These are phyloP conservation scores for Lutraria lutraria DNA, from an alignment of 2,888 invertebrate species.

Conservation along the genomic window DNA sequence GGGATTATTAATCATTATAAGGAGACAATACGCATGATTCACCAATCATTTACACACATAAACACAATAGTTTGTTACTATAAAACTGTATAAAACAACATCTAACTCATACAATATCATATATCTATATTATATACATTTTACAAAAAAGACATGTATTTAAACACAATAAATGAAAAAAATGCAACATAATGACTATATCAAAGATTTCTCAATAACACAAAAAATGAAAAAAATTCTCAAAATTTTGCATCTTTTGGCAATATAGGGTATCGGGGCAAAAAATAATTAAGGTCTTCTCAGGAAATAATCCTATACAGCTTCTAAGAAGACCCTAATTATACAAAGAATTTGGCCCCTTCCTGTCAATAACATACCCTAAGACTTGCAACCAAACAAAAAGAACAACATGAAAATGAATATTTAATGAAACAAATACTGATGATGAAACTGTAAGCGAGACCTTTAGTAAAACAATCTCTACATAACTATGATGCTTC, in stretches of 20 bases:
- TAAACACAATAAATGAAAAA: conserved; percentile 36
- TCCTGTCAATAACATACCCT: conserved; percentile 6
- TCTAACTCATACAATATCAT: conserved; percentile 30
- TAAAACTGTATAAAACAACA: conserved; percentile 41
- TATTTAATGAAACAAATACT: conserved; percentile 22
- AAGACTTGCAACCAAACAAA: not conserved
- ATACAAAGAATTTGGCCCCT: conserved; percentile 23
- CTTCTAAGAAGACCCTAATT: not conserved
- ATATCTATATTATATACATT: conserved; percentile 34
- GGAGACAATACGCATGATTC: not conserved
- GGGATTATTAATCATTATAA: not conserved
- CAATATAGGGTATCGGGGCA: conserved; percentile 8
- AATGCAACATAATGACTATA: conserved; percentile 42
- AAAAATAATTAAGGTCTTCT: not conserved
- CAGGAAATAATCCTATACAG: not conserved
- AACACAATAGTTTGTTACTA: conserved; percentile 19
- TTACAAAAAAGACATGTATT: conserved; percentile 23
- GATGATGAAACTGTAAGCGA: conserved; percentile 9
- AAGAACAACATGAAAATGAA: not conserved
- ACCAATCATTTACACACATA: conserved; percentile 13
- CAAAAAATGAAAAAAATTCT: conserved; percentile 20
- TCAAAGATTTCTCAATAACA: conserved; percentile 8
- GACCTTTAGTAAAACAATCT: conserved; percentile 14
- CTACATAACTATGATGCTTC: not conserved
- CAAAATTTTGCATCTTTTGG: conserved; percentile 8